Conservation (phyloP, 2,888 invertebrate species). For the Pachymerium ferrugineum region DNA sequence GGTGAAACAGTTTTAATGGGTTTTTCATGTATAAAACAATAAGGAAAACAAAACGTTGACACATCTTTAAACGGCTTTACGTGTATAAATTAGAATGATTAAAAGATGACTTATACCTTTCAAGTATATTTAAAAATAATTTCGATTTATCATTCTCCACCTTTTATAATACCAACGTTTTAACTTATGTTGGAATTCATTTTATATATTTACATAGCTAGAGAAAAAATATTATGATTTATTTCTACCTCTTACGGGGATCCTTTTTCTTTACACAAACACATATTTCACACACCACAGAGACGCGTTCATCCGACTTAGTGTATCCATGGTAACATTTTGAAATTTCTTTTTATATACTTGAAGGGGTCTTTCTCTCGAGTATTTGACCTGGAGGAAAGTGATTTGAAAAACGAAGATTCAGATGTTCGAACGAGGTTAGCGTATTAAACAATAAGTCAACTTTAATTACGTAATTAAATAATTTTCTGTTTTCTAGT, state of each 20-base stretch:
- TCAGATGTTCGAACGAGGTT: slow-evolving; percentile 70
- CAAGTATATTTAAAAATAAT: too few relatives aligned
- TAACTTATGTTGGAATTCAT: too few relatives aligned
- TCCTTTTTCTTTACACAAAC: neutral
- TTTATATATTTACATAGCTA: too few relatives aligned
- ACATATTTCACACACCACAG: slow-evolving; percentile 2
- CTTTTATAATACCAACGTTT: too few relatives aligned
- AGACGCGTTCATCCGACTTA: slow-evolving; percentile 3
- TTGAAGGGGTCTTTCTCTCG: slow-evolving; percentile 73
- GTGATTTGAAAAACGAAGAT: slow-evolving; percentile 76
- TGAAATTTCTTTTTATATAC: slow-evolving; percentile 6
- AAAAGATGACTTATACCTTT: neutral
- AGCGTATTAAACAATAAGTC: too few relatives aligned
- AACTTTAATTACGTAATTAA: neutral
- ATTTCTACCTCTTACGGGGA: neutral
- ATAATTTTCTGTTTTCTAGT: slow-evolving; percentile 49
- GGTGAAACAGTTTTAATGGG: neutral
- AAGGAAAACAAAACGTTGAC: neutral
- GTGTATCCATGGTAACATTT: neutral
- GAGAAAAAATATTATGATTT: too few relatives aligned
- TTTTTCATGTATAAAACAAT: neutral
- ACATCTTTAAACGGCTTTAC: neutral
- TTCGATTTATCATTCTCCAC: too few relatives aligned
- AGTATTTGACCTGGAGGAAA: slow-evolving; percentile 88
- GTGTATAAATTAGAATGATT: neutral